phyloP scores from a whole-genome alignment of 2,797 vertebrate species.

The Dendrocincla fuliginosa region DNA sequence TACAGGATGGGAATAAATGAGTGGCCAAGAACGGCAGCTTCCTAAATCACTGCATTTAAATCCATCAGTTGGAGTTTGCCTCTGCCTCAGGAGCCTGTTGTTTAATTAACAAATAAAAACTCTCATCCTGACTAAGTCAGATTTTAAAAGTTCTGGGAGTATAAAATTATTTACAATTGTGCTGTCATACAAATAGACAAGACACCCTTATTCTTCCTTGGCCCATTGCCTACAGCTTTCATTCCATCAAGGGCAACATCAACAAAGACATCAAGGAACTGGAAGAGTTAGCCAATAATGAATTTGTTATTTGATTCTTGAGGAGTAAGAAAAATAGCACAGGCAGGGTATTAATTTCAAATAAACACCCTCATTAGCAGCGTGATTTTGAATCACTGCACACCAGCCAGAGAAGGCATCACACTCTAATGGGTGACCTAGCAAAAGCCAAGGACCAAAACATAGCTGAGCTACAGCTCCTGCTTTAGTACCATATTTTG shows the following conservation, averaged over 20 bases:
- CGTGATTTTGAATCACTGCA: neutral
- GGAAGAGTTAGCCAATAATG: neutral
- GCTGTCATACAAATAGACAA: neutral
- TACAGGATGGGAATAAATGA: neutral
- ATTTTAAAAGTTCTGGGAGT: neutral
- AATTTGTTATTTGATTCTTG: neutral
- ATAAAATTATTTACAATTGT: neutral
- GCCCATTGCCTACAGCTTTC: neutral
- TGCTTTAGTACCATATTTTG: neutral
- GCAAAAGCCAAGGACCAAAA: neutral
- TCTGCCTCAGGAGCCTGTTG: neutral
- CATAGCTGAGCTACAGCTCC: neutral
- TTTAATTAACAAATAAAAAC: neutral
- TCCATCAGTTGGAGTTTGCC: neutral
- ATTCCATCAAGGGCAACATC: neutral
- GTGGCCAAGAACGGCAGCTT: neutral
- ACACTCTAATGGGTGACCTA: neutral
- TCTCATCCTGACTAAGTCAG: neutral
- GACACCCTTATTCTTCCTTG: neutral
- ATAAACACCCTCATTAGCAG: neutral
- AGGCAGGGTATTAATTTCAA: neutral
- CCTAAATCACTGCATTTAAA: neutral
- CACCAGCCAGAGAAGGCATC: neutral
- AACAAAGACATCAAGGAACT: neutral
- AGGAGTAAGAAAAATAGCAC: neutral